Evolutionary conservation across 2,888 invertebrate genomes (phyloP), one percentile per base, ranked within the genome.

Genomic region (Elysia crispata): DNA sequence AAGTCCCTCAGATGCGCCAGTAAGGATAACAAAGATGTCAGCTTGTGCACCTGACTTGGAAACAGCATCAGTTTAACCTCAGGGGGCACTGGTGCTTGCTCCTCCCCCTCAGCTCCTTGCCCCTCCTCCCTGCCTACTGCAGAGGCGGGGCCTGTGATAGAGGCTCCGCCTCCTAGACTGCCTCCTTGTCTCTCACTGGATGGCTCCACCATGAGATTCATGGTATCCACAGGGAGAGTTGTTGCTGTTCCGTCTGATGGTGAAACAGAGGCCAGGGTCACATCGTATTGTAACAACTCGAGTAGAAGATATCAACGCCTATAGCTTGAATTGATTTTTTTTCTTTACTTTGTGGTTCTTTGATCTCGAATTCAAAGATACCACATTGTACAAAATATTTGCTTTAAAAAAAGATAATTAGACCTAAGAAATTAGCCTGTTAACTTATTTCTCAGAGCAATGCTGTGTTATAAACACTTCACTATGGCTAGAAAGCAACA

Each of bases 21-120:
- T 11, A 41, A 20, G 90, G 89, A 85, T 57, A 91, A 83, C 20
- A 91, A 79, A 62, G 85, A 84, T 70, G 85, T 86, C 49, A 90
- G 86, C 83, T 91, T 91, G 81, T 90, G 90, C 31, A 91, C 87
- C 87, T 91, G 90, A 81, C 88, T 86, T 1, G 90, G 91, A 82
- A 90, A 90, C 77, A 91, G 83, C 85, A 89, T 86, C 67, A 89
- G 86, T 79, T 86, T 87, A n/a, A 87, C 74, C 28, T 87, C 87
- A 1, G 81, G 81, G 8, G 83, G 69, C 20, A 88, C 88, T 5
- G 41, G 41, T 85, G 79, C 50, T 81, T 82, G 57, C 60, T 49
- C 31, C 70, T 77, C 67, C 41, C 64, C 20, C 20, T 72, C 72
- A 64, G 30, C 33, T n/a, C 57, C 49, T 30, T 28, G 54, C 60